Conservation (phyloP, 2,113 vertebrate species). For the Dicrurus megarhynchus region DNA sequence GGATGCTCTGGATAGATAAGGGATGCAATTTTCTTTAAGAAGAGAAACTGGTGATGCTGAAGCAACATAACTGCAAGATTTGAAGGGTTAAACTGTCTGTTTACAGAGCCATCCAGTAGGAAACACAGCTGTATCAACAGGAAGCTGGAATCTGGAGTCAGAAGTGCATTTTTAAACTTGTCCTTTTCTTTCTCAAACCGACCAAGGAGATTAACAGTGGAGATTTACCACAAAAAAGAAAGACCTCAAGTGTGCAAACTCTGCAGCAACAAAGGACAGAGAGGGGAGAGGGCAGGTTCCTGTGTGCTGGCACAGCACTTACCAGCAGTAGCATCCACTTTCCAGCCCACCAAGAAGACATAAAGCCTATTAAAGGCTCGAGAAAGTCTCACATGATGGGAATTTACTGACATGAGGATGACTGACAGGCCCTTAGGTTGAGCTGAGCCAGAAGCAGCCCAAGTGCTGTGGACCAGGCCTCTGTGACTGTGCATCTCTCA, state of each 20-base stretch:
- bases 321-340: background rate
- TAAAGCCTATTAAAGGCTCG: background rate
- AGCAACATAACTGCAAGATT: background rate
- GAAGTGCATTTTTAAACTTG: background rate
- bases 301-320: background rate
- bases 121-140: slow-evolving; percentile 61
- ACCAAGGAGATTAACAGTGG: background rate
- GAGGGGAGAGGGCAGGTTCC: background rate
- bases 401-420: background rate
- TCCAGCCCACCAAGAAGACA: background rate
- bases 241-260: background rate
- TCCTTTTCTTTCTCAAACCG: background rate
- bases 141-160: background rate
- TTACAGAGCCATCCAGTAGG: background rate
- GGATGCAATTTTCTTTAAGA: background rate
- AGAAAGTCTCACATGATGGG: background rate
- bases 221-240: background rate
- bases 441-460: background rate
- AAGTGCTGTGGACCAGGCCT: background rate
- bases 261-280: background rate
- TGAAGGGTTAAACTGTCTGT: background rate
- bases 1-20: background rate
- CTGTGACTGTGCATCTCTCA: background rate
- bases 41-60: background rate
- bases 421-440: fast-evolving